Evolutionary conservation across 2,113 vertebrate species (phyloP), one percentile per base, ranked within the genome.

Genomic region (Thymallus thymallus): DNA sequence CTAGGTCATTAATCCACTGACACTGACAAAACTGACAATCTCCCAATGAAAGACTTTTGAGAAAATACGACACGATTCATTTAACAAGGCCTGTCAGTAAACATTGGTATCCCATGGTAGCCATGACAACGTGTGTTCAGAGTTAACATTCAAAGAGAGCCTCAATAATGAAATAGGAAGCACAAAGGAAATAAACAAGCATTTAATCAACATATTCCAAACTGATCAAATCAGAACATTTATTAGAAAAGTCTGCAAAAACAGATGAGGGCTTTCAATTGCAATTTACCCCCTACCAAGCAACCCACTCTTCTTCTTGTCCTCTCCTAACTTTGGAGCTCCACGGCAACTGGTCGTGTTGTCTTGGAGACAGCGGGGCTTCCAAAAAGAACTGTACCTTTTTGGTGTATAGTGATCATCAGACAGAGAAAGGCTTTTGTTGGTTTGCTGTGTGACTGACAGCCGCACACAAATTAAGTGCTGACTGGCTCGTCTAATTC

Each of bases 341-440:
- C 46, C 30, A n/a, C 77, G 61, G 78, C 78, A 81, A 88, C 85
- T 77, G 16, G 16, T 0, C 4, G 48, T 88, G 90, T 90, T 88
- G 89, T 90, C 85, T 80, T 89, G 89, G 90, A 77, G 84, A 92
- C 86, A n/a, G 79, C 10, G 3, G 22, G 62, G 46, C 6, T 65
- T 73, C 48, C 41, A 75, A 79, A 84, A 80, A 62, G 23, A 62
- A 68, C 61, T 45, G 13, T 45, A 70, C 41, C 62, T 46, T 56
- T 67, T 18, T 16, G 6, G 46, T 51, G 46, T 68, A 30, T n/a
- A 63, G 10, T 14, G 20, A 68, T 68, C 20, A 45, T 20, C 29
- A 66, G 29, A 66, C 64, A 66, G 29, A 30, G 12, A 66, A 6
- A 35, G 14, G 7, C 61, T 63, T 29, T 29, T 63, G n/a, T 63